These are phyloP conservation scores for Ceratoteleas bidentatus DNA, from an alignment of 1,140 invertebrate species.

Conservation along the genomic window DNA sequence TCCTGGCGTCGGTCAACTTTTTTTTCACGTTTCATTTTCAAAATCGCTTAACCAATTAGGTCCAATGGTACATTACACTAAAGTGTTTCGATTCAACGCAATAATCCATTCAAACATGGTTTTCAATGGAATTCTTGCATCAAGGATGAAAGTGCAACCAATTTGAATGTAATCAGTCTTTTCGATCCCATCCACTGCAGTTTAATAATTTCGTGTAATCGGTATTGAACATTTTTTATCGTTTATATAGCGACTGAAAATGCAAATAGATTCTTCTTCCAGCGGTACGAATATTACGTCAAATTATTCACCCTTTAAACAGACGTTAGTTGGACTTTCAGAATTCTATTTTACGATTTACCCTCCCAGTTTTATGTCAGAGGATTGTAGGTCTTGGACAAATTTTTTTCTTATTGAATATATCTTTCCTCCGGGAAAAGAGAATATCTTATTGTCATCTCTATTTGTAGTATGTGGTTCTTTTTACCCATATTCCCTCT, in stretches of 20 bases:
- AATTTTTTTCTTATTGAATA: constrained; percentile 8
- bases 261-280: constrained; percentile 48
- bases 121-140: no score
- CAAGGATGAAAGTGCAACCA: neutral
- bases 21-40: no score
- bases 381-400: constrained; percentile 31
- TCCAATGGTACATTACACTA: no score
- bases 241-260: constrained; percentile 42
- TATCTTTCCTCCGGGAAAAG: constrained; percentile 4
- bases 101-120: no score
- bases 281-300: constrained; percentile 26
- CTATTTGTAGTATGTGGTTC: neutral
- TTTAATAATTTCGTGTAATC: constrained; percentile 35
- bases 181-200: constrained; percentile 11
- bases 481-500: no score
- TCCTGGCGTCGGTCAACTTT: no score
- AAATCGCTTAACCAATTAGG: no score
- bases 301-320: constrained; percentile 37
- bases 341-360: constrained; percentile 17
- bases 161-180: constrained; percentile 16
- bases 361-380: constrained; percentile 9
- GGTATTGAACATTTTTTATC: constrained; percentile 22
- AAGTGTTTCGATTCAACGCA: no score
- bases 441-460: neutral
- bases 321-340: constrained; percentile 27